A percentile compares a stretch with the other conserved stretches of the same genome.
Conservation (phyloP, 1,140 invertebrate species). For the Drosophila teissieri region DNA sequence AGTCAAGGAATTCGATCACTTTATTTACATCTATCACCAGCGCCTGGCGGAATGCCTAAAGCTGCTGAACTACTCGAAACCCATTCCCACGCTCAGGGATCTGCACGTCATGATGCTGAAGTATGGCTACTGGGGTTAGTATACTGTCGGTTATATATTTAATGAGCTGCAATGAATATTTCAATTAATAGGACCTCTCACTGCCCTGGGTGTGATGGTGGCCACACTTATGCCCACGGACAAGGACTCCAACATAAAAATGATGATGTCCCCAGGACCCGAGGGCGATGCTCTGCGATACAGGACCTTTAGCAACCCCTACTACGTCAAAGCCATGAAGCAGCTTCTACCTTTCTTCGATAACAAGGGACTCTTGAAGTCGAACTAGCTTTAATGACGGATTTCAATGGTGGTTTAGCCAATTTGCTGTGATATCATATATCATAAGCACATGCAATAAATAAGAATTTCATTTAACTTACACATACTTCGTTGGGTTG, state of each 20-base stretch:
- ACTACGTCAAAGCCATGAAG: constrained; percentile 52
- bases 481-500: background rate
- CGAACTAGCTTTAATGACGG: background rate
- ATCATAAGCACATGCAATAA: constrained; percentile 32
- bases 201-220: constrained; percentile 33
- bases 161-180: background rate
- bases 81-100: constrained; percentile 55
- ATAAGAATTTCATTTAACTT: constrained; percentile 15
- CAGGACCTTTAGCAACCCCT: constrained; percentile 45
- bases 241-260: constrained; percentile 64
- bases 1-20: constrained; percentile 66
- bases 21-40: constrained; percentile 68
- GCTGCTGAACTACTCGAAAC: constrained; percentile 56
- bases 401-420: constrained; percentile 1
- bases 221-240: constrained; percentile 49
- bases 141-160: constrained; percentile 5
- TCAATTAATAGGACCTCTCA: constrained; percentile 32
- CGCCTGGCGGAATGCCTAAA: constrained; percentile 55
- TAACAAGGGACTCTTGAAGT: constrained; percentile 51
- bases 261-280: constrained; percentile 52
- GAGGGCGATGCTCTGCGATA: constrained; percentile 51
- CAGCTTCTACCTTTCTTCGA: constrained; percentile 57
- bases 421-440: constrained; percentile 33
- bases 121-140: constrained; percentile 54
- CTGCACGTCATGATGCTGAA: constrained; percentile 63